Percentiles rank a stretch among this genome's conserved stretches.
Conservation (phyloP, 2,888 invertebrate genomes). For the Ligdia adustata region DNA sequence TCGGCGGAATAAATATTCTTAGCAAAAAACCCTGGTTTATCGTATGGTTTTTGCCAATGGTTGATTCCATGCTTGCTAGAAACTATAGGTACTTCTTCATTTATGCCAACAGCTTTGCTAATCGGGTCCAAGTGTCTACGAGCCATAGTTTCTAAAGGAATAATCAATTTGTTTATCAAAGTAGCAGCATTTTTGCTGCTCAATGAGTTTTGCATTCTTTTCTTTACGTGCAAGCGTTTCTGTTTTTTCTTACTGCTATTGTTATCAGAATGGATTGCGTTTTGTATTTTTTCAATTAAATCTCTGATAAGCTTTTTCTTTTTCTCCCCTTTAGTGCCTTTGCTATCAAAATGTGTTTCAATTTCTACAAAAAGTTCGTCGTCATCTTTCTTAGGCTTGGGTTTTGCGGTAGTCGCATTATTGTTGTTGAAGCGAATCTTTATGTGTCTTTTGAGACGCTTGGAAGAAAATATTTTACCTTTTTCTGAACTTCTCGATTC, state of each 20-base stretch:
- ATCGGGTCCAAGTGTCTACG: constrained; percentile 60
- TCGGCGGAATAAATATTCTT: constrained; percentile 70
- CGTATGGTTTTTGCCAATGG: constrained; percentile 46
- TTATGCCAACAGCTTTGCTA: constrained; percentile 43
- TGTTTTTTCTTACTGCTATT: constrained; percentile 41
- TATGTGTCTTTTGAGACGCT: constrained; percentile 62
- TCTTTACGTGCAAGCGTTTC: constrained; percentile 55
- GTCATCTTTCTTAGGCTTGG: constrained; percentile 48
- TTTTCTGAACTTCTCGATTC: constrained; percentile 23
- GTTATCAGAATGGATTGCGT: constrained; percentile 59
- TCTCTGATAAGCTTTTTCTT: constrained; percentile 64
- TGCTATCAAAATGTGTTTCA: constrained; percentile 73
- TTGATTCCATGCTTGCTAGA: constrained; percentile 44
- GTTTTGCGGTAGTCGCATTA: constrained; percentile 29
- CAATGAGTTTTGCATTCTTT: constrained; percentile 62
- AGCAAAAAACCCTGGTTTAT: constrained; percentile 57
- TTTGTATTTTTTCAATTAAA: constrained; percentile 69
- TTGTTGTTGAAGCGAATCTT: constrained; percentile 52
- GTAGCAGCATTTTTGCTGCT: constrained; percentile 34
- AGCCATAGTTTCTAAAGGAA: constrained; percentile 37
- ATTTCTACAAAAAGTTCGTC: constrained; percentile 75
- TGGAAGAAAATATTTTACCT: constrained; percentile 24
- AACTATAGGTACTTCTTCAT: constrained; percentile 41
- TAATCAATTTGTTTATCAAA: constrained; percentile 40
- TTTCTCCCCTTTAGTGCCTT: constrained; percentile 64